A percentile compares a stretch with the other conserved stretches of the same genome.
Evolutionary conservation across 2,797 vertebrate genomes (phyloP).

Genomic region (Scolopax rusticola): DNA sequence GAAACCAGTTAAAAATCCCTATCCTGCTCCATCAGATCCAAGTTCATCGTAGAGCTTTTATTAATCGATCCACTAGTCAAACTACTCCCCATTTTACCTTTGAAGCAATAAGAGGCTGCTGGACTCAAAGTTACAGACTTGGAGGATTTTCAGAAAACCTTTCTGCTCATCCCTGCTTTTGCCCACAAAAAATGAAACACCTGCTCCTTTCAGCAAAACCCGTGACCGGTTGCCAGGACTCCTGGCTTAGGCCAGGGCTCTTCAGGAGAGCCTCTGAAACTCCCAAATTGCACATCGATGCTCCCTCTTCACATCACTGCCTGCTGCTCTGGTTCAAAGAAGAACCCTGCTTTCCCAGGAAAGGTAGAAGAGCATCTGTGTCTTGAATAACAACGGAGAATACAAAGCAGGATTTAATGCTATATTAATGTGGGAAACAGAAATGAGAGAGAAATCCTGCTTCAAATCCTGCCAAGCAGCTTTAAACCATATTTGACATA

Average conservation of each 20-base stretch:
- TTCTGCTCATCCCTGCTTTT: not conserved
- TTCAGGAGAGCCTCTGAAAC: not conserved
- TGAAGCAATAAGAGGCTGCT: slow-evolving; percentile 19
- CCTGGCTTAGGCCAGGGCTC: not conserved
- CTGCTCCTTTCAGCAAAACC: not conserved
- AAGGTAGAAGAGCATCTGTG: not conserved
- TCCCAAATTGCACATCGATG: not conserved
- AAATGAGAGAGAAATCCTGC: not conserved
- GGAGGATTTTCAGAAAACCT: not conserved
- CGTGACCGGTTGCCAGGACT: not conserved
- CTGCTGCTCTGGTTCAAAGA: not conserved
- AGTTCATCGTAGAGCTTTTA: slow-evolving; percentile 39
- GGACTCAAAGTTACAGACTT: not conserved
- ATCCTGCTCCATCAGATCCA: slow-evolving; percentile 3
- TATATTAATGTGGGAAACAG: not conserved
- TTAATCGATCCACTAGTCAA: slow-evolving; percentile 15
- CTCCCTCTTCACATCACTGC: not conserved
- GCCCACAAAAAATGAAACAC: not conserved
- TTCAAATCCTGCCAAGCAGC: not conserved
- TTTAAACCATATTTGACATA: not conserved
- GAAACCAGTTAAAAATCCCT: slow-evolving; percentile 47
- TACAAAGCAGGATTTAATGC: not conserved
- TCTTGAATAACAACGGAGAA: not conserved
- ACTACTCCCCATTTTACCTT: not conserved
- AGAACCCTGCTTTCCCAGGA: not conserved